Conservation (phyloP, 1,140 invertebrate genomes). For the Oncopodura yosiiana region DNA sequence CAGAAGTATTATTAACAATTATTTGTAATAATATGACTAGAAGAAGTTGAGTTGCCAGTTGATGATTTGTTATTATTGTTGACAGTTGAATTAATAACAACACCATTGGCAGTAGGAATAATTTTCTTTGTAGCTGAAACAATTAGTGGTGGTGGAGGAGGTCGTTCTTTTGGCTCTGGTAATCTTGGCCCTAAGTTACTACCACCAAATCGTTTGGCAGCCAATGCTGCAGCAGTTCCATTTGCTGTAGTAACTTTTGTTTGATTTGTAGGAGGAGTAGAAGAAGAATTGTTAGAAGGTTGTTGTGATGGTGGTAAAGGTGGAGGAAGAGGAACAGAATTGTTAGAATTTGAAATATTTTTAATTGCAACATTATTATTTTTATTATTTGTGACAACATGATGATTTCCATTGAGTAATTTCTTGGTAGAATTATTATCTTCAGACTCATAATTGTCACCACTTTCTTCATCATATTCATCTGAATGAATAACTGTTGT, state of each 20-base stretch:
- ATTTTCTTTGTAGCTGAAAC: constrained; percentile 29
- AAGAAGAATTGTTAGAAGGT: constrained; percentile 24
- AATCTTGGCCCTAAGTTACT: constrained; percentile 52
- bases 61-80: not conserved
- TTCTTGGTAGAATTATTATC: too few species aligned
- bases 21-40: constrained; percentile 25
- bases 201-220: not conserved
- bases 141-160: constrained; percentile 53
- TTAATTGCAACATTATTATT: too few species aligned
- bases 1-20: constrained; percentile 40
- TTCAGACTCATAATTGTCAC: too few species aligned
- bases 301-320: constrained; percentile 30
- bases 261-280: constrained; percentile 12
- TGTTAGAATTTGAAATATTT: not conserved
- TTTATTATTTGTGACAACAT: too few species aligned
- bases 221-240: constrained; percentile 15
- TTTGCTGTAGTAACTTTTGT: constrained; percentile 17
- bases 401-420: too few species aligned
- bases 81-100: not conserved
- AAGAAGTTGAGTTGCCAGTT: not conserved
- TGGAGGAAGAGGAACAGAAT: constrained; percentile 11
- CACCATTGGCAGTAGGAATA: too few species aligned
- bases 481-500: too few species aligned
- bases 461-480: too few species aligned
- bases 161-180: constrained; percentile 62